Evolutionary conservation across 37 sponge, comb jelly and placozoan genomes (phyloP).

Genomic region (Hexactinellida sp.): DNA sequence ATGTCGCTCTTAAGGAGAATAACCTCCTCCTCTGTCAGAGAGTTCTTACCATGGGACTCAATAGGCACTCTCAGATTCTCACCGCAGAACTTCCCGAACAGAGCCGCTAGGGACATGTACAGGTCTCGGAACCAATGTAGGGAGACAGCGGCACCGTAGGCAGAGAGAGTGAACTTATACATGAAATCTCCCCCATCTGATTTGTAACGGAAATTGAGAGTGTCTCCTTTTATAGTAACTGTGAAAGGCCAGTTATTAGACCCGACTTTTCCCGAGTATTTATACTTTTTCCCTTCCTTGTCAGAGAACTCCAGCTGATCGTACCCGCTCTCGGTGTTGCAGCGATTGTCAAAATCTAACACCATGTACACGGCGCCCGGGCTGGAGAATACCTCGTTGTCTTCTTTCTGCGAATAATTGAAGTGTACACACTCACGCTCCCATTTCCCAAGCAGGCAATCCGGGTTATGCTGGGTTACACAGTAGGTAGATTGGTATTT

Average conservation of each 20-base stretch:
- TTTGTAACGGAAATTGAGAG: conserved; percentile 50
- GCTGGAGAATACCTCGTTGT: neutral
- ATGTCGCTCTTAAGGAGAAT: conserved; percentile 37
- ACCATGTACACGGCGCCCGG: conserved; percentile 32
- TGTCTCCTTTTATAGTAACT: conserved; percentile 21
- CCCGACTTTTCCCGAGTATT: conserved; percentile 43
- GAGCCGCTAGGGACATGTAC: conserved; percentile 36
- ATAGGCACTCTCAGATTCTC: conserved; percentile 16
- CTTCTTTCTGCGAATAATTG: neutral
- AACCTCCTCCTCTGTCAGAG: conserved; percentile 23
- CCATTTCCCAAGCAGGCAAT: neutral
- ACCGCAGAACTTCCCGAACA: conserved; percentile 47
- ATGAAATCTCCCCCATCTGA: conserved; percentile 63
- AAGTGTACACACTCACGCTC: neutral
- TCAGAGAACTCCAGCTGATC: conserved; percentile 72
- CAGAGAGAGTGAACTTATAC: conserved; percentile 70
- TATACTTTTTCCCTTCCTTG: conserved; percentile 22
- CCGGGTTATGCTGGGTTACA: neutral
- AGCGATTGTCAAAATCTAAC: conserved; percentile 66
- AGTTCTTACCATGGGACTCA: neutral
- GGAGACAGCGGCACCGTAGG: conserved; percentile 3
- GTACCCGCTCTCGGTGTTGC: conserved; percentile 51
- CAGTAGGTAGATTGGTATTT: neutral
- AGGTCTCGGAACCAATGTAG: conserved; percentile 60
- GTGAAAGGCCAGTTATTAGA: conserved; percentile 40